A percentile compares a stretch with the other conserved stretches of the same genome.
Evolutionary conservation across 2,113 vertebrate genomes (phyloP).

Genomic region (Hypomesus transpacificus): DNA sequence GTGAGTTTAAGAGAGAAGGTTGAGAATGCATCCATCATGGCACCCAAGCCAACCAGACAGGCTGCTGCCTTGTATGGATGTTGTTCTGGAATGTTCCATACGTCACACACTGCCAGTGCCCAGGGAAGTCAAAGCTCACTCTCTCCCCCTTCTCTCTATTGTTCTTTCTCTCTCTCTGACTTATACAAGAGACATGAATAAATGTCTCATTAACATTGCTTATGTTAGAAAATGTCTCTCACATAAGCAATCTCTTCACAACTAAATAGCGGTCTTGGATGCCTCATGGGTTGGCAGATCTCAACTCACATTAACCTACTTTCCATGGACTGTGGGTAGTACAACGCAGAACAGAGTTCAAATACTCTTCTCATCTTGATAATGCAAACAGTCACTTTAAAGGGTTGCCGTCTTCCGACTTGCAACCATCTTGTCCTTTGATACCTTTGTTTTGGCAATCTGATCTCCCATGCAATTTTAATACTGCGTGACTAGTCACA

Average conservation of each 20-base stretch:
- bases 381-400: background rate
- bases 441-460: slow-evolving; percentile 30
- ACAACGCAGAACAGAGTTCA: background rate
- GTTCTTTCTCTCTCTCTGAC: no score
- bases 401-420: background rate
- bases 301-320: background rate
- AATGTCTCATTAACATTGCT: no score
- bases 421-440: slow-evolving; percentile 14
- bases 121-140: no score
- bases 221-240: no score
- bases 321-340: background rate
- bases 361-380: no score
- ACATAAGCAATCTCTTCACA: no score
- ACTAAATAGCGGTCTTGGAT: no score
- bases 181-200: no score
- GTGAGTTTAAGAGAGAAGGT: slow-evolving; percentile 5
- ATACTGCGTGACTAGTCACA: slow-evolving; percentile 14
- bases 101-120: slow-evolving; percentile 21
- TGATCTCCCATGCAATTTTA: slow-evolving; percentile 50
- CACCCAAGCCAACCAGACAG: slow-evolving; percentile 33
- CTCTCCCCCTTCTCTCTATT: no score
- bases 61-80: slow-evolving; percentile 59
- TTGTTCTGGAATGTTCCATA: slow-evolving; percentile 40
- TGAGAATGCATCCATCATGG: slow-evolving; percentile 44
- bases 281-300: no score